phyloP scores from a whole-genome alignment of 2,113 vertebrate species.

The Struthio camelus region DNA sequence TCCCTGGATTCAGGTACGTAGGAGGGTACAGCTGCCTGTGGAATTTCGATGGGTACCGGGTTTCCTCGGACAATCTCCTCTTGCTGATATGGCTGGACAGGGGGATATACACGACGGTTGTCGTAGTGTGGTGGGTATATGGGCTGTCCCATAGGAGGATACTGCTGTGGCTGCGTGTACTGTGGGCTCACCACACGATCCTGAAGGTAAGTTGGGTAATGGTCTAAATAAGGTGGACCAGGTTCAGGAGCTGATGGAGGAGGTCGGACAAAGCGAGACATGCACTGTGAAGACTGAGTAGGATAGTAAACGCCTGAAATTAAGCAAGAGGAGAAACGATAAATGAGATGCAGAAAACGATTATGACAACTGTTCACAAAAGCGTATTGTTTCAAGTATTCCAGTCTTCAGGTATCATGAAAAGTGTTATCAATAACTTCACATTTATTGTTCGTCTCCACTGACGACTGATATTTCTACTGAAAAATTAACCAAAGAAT shows the following conservation, averaged over 20 bases:
- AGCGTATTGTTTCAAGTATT: not conserved
- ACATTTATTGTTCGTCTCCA: not conserved
- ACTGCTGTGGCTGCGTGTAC: conserved; percentile 85
- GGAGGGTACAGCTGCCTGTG: conserved; percentile 80
- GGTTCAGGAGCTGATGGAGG: conserved; percentile 80
- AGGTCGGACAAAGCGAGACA: conserved; percentile 86
- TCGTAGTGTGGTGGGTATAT: conserved; percentile 89
- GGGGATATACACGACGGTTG: conserved; percentile 81
- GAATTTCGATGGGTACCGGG: conserved; percentile 88
- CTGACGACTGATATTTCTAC: not conserved
- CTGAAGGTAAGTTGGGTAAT: conserved; percentile 86
- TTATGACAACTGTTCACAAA: not conserved
- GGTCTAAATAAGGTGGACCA: conserved; percentile 86
- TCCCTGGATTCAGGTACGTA: conserved; percentile 88
- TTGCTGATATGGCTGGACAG: conserved; percentile 85
- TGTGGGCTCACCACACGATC: conserved; percentile 84
- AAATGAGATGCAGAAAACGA: not conserved
- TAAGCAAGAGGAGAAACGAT: not conserved
- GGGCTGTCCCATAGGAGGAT: conserved; percentile 78
- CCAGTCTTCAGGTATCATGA: not conserved
- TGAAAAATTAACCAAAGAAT: not conserved
- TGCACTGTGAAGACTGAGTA: conserved; percentile 83
- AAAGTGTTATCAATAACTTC: not conserved
- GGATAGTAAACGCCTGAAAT: conserved; percentile 87
- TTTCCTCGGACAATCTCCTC: conserved; percentile 90